Evolutionary conservation across 1,140 invertebrate genomes (phyloP).

Genomic region (Atta cephalotes): DNA sequence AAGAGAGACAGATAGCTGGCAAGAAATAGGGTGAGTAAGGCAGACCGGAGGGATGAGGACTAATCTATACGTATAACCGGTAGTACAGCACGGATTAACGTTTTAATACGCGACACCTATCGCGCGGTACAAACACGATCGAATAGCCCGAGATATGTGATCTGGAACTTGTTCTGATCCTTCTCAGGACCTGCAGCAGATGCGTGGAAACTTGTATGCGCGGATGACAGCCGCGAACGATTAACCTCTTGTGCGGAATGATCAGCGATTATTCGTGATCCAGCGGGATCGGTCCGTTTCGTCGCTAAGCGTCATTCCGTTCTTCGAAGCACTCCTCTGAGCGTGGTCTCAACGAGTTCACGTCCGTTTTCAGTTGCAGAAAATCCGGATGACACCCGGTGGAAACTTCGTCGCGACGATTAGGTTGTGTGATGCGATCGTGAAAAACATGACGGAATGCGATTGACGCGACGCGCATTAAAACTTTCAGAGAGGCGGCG

Average conservation of each 20-base stretch:
- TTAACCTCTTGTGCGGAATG: neutral
- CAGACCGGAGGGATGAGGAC: slow-evolving; percentile 42
- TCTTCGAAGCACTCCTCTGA: neutral
- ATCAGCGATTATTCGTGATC: neutral
- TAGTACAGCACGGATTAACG: slow-evolving; percentile 82
- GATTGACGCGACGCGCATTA: slow-evolving; percentile 40
- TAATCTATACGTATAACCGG: slow-evolving; percentile 80
- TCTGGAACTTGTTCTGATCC: neutral
- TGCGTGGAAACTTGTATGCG: neutral
- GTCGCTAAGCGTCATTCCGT: neutral
- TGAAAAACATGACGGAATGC: neutral
- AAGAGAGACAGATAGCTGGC: neutral
- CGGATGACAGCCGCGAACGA: neutral
- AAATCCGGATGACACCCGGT: neutral
- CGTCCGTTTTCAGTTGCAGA: neutral
- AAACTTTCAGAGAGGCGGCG: slow-evolving; percentile 60
- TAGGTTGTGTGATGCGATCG: neutral
- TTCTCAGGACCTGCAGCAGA: neutral
- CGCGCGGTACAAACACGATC: slow-evolving; percentile 69
- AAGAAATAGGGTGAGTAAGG: slow-evolving; percentile 45
- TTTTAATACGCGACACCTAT: slow-evolving; percentile 80
- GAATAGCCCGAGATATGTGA: neutral
- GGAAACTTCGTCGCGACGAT: neutral
- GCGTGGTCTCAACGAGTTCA: neutral
- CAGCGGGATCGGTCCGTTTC: neutral